Conservation (phyloP, 2,888 invertebrate genomes). For the Cactoblastis cactorum region DNA sequence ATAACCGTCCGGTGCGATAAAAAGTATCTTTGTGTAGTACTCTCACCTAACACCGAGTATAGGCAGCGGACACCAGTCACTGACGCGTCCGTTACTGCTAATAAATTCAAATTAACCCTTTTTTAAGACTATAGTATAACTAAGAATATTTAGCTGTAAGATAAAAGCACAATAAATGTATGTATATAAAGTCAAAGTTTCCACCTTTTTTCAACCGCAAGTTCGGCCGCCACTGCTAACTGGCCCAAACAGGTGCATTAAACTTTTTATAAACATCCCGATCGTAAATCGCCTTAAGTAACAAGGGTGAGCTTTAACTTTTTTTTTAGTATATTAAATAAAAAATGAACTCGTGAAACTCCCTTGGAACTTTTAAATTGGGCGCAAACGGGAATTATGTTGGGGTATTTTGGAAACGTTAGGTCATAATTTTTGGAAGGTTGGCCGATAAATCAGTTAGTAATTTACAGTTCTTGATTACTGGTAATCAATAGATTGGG, state of each 20-base stretch:
- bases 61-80: no score
- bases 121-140: no score
- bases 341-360: slow-evolving; percentile 41
- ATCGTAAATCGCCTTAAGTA: slow-evolving; percentile 67
- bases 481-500: slow-evolving; percentile 17
- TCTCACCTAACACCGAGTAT: no score
- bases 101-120: no score
- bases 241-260: slow-evolving; percentile 66
- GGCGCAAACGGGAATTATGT: slow-evolving; percentile 12
- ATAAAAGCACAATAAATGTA: no score
- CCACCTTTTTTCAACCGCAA: slow-evolving; percentile 25
- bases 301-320: slow-evolving; percentile 64
- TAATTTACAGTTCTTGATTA: slow-evolving; percentile 31
- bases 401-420: neutral
- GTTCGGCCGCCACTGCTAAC: slow-evolving; percentile 55
- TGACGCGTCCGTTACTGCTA: no score
- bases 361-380: slow-evolving; percentile 34
- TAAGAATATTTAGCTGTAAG: no score
- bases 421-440: slow-evolving; percentile 30
- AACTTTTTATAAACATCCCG: slow-evolving; percentile 55
- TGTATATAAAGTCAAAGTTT: neutral
- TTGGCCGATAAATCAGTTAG: slow-evolving; percentile 36
- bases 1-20: no score
- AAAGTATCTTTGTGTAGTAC: no score
- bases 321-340: slow-evolving; percentile 56